phyloP scores from a whole-genome alignment of 2,113 vertebrate genomes.

The Myiopsitta monachus region DNA sequence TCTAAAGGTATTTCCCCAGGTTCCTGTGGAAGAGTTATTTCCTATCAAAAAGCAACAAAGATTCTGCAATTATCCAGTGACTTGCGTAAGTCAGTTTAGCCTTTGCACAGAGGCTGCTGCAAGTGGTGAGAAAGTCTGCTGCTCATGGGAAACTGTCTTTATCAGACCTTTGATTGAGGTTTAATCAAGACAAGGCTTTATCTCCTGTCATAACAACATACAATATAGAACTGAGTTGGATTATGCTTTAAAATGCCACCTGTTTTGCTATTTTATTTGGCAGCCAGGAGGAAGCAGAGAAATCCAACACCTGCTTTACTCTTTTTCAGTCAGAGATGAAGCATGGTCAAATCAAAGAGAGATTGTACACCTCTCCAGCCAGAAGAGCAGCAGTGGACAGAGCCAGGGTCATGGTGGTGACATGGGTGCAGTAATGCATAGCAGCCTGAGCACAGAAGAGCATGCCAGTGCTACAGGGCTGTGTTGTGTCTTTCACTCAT shows the following conservation, averaged over 20 bases:
- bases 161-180: neutral
- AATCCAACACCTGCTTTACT: neutral
- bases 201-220: neutral
- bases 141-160: neutral
- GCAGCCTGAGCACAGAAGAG: neutral
- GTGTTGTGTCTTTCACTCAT: neutral
- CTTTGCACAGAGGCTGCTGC: neutral
- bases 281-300: neutral
- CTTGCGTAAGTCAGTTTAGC: neutral
- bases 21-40: neutral
- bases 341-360: neutral
- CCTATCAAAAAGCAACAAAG: neutral
- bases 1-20: neutral
- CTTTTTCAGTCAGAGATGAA: neutral
- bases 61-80: neutral
- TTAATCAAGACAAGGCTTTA: neutral
- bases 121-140: neutral
- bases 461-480: neutral
- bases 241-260: neutral
- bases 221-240: neutral
- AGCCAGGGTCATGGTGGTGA: neutral
- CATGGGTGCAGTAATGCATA: fast-evolving
- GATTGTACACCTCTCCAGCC: neutral
- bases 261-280: neutral
- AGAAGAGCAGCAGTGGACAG: neutral